phyloP scores from a whole-genome alignment of 2,797 vertebrate genomes.

The Coregonus ussuriensis region DNA sequence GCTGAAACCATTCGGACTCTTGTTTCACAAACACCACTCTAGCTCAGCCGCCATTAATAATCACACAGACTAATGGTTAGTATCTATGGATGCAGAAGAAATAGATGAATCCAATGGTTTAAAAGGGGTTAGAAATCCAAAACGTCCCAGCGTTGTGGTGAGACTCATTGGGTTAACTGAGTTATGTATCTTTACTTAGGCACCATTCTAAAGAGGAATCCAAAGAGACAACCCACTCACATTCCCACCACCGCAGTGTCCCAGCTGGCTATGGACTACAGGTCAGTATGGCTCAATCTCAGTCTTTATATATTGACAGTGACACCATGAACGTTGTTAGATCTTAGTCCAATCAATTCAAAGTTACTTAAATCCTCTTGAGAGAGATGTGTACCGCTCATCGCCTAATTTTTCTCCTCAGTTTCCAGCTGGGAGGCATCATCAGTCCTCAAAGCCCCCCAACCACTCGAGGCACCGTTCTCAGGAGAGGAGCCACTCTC shows the following conservation, averaged over 20 bases:
- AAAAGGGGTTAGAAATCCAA: too few relatives aligned
- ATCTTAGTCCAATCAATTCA: background rate
- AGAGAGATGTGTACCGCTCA: background rate
- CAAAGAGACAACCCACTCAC: constrained; percentile 44
- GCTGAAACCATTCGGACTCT: too few relatives aligned
- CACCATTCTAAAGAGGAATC: constrained; percentile 50
- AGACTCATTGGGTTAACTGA: background rate
- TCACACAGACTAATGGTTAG: too few relatives aligned
- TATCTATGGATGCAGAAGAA: too few relatives aligned
- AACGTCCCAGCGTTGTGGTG: too few relatives aligned
- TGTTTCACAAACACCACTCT: too few relatives aligned
- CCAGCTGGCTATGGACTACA: constrained; percentile 84
- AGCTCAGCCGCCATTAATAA: too few relatives aligned
- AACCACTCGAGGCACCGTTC: constrained; percentile 49
- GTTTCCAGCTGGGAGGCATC: constrained; percentile 68
- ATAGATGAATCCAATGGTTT: too few relatives aligned
- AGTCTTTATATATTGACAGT: background rate
- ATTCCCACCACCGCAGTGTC: constrained; percentile 49
- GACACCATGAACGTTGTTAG: background rate
- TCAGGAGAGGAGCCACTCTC: constrained; percentile 70
- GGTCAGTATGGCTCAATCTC: constrained; percentile 63
- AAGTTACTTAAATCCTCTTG: background rate
- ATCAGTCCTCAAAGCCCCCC: constrained; percentile 48
- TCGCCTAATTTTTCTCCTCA: constrained; percentile 44
- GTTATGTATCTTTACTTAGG: constrained; percentile 55